Evolutionary conservation across 2,113 vertebrate genomes (phyloP).

Genomic region (Hippocampus abdominalis): DNA sequence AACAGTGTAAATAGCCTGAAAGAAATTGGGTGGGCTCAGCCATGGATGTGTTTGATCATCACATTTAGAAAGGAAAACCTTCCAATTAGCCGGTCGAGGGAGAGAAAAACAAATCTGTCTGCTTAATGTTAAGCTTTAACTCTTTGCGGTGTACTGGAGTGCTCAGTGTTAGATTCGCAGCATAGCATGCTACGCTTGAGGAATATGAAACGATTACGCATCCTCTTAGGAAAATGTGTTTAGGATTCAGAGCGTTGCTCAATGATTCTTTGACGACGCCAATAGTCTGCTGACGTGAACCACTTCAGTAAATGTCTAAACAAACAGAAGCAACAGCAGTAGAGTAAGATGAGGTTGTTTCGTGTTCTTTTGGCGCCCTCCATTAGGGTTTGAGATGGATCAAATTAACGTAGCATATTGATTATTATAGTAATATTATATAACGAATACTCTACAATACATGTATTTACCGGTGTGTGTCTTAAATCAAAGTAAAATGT

Average conservation of each 20-base stretch:
- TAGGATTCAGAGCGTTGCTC: background rate
- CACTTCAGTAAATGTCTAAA: background rate
- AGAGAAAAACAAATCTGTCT: slow-evolving; percentile 3
- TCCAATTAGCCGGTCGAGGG: slow-evolving; percentile 23
- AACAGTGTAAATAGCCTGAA: slow-evolving; percentile 41
- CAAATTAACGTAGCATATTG: too few species aligned
- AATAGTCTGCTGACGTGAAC: background rate
- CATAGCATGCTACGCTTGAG: background rate
- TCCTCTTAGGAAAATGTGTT: background rate
- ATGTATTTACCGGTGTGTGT: too few species aligned
- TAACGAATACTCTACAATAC: too few species aligned
- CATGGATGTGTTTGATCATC: slow-evolving; percentile 41
- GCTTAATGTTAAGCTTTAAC: slow-evolving; percentile 4
- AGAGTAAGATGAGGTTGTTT: background rate
- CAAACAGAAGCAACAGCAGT: background rate
- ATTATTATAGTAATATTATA: too few species aligned
- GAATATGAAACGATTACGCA: background rate
- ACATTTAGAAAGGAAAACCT: slow-evolving; percentile 25
- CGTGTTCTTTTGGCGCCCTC: background rate
- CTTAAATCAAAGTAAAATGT: too few species aligned
- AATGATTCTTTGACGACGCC: background rate
- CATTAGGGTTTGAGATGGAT: too few species aligned
- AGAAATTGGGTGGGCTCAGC: slow-evolving; percentile 26
- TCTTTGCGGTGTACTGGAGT: background rate
- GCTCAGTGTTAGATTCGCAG: background rate